These are phyloP conservation scores for Saguinus midas DNA, from an alignment of 2,113 vertebrate genomes.

Conservation along the genomic window DNA sequence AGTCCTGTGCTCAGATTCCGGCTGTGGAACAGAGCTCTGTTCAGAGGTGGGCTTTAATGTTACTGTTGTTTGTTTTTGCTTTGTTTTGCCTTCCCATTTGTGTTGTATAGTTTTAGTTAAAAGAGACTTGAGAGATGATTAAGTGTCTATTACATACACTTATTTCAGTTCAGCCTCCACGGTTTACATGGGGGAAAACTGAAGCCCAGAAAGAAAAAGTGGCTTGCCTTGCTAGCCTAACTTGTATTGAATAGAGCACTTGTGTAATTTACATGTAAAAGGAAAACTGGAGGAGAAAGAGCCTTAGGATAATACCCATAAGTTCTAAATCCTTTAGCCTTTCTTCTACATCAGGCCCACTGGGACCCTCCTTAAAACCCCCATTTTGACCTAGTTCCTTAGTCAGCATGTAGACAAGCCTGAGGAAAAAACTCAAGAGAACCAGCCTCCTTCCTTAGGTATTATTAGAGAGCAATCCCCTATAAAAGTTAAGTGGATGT, in stretches of 20 bases:
- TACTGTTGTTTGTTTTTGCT: neutral
- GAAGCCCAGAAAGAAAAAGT: neutral
- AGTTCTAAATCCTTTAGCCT: neutral
- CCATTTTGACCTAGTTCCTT: neutral
- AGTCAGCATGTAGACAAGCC: neutral
- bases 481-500: conserved; percentile 63
- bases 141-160: neutral
- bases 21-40: neutral
- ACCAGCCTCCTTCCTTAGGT: conserved; percentile 5
- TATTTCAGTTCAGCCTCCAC: neutral
- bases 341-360: neutral
- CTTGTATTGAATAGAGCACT: neutral
- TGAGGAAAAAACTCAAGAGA: conserved; percentile 23
- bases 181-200: neutral
- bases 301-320: neutral
- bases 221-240: neutral
- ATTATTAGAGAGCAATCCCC: conserved; percentile 52
- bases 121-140: neutral
- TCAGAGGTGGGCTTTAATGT: neutral
- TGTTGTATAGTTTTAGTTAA: neutral
- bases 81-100: neutral
- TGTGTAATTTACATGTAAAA: conserved; percentile 38
- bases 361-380: conserved; percentile 7
- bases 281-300: neutral
- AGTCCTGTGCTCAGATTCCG: neutral